A percentile compares a stretch with the other conserved stretches of the same genome.
These are phyloP conservation scores for Aegotheles bennettii DNA, from an alignment of 2,113 vertebrate genomes.

Conservation along the genomic window DNA sequence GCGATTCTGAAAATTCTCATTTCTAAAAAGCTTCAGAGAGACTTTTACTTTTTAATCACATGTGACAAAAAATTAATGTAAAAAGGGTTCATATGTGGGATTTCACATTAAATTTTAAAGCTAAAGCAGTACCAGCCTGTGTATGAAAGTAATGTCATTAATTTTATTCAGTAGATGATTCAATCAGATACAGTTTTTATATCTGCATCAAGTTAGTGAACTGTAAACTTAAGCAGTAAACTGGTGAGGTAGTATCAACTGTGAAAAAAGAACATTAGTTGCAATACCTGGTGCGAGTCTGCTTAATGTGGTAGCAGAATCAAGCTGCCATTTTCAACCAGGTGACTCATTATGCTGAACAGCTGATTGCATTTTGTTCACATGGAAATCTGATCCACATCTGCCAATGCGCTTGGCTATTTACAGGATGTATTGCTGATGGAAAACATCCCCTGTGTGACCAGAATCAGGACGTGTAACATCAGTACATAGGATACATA, in stretches of 20 bases:
- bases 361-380: not conserved
- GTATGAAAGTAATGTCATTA: not conserved
- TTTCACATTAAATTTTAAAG: not conserved
- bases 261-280: not conserved
- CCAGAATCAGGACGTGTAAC: not conserved
- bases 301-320: not conserved
- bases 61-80: not conserved
- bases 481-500: fast-evolving
- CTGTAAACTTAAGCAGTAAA: not conserved
- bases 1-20: not conserved
- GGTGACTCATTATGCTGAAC: not conserved
- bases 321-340: not conserved
- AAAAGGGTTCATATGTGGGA: not conserved
- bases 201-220: not conserved
- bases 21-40: not conserved
- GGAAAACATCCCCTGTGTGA: not conserved
- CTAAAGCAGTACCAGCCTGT: not conserved
- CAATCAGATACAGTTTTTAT: not conserved
- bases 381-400: not conserved
- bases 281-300: not conserved
- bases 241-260: not conserved
- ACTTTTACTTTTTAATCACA: not conserved
- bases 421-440: not conserved
- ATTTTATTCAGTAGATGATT: not conserved
- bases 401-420: not conserved